Evolutionary conservation across 2,797 vertebrate genomes (phyloP).

Genomic region (Pseudotriccus pelzelni): DNA sequence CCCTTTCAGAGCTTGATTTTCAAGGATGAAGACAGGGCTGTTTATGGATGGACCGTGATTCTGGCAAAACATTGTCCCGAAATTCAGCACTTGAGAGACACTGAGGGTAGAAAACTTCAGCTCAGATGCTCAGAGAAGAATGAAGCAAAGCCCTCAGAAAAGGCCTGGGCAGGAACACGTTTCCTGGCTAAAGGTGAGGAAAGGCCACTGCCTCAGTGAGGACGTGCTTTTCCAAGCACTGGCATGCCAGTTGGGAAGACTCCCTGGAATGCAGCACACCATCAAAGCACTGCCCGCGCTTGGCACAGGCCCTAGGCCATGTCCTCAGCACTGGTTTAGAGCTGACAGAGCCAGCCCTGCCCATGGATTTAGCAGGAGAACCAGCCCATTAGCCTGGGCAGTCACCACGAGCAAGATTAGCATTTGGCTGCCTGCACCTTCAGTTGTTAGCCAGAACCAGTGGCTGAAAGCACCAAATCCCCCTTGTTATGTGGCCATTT

Average conservation of each 20-base stretch:
- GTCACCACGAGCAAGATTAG: background rate
- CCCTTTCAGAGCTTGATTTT: background rate
- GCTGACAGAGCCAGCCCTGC: background rate
- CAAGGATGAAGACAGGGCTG: background rate
- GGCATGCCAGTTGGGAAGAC: background rate
- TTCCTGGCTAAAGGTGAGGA: background rate
- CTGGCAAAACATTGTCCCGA: background rate
- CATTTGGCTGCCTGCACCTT: background rate
- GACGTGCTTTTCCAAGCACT: background rate
- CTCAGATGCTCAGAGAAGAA: background rate
- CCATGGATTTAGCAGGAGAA: background rate
- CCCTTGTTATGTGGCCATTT: background rate
- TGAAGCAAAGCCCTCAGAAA: background rate
- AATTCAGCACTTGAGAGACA: background rate
- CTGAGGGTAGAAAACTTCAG: background rate
- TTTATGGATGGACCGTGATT: background rate
- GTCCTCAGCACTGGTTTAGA: background rate
- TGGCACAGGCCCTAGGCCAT: background rate
- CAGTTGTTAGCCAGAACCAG: background rate
- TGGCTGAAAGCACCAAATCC: background rate
- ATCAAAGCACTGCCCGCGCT: conserved; percentile 30
- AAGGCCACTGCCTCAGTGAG: background rate
- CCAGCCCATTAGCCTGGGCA: background rate
- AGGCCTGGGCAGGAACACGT: background rate
- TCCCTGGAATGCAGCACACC: background rate